Conservation (phyloP, 2,888 invertebrate genomes). For the Cheilosia vulpina region DNA sequence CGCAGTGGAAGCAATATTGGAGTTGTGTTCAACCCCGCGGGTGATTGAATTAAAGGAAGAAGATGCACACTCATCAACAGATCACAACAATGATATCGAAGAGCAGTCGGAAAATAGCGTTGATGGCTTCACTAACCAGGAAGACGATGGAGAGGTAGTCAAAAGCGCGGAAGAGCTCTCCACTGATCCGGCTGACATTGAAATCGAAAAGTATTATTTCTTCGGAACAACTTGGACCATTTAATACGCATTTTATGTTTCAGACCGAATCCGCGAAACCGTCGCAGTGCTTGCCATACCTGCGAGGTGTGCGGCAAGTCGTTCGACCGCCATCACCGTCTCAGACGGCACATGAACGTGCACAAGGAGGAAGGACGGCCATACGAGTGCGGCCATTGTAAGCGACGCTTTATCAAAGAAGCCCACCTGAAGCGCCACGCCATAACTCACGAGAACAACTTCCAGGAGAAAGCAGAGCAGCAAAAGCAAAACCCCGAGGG, state of each 20-base stretch:
- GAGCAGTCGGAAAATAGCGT: background rate
- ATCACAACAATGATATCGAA: background rate
- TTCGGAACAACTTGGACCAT: background rate
- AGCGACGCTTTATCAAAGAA: slow-evolving; percentile 77
- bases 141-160: background rate
- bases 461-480: slow-evolving; percentile 28
- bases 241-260: background rate
- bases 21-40: background rate
- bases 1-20: background rate
- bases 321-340: slow-evolving; percentile 84
- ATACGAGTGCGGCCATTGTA: slow-evolving; percentile 78
- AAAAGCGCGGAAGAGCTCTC: background rate
- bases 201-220: slow-evolving; percentile 41
- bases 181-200: background rate
- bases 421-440: slow-evolving; percentile 79
- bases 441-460: slow-evolving; percentile 77
- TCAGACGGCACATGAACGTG: slow-evolving; percentile 78
- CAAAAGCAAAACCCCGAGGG: slow-evolving; percentile 65
- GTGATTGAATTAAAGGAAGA: background rate
- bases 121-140: background rate
- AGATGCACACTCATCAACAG: background rate
- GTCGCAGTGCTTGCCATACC: slow-evolving; percentile 62
- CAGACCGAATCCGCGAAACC: slow-evolving; percentile 73
- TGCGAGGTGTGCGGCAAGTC: slow-evolving; percentile 84
- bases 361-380: slow-evolving; percentile 78